A percentile compares a stretch with the other conserved stretches of the same genome.
These are phyloP conservation scores for Machaerirhynchus nigripectus DNA, from an alignment of 2,113 vertebrate genomes.

Conservation along the genomic window DNA sequence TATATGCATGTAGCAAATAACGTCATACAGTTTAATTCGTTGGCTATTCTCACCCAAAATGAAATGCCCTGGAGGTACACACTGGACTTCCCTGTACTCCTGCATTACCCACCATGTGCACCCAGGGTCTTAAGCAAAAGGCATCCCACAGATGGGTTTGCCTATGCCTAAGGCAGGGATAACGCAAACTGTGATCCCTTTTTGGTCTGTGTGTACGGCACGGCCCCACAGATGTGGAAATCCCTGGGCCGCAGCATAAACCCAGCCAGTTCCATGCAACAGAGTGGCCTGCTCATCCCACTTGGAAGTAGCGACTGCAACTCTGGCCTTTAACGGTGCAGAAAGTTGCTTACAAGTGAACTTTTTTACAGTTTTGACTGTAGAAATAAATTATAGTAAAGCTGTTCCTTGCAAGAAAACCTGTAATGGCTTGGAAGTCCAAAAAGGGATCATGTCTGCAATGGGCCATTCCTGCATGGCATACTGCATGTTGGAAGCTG, in stretches of 20 bases:
- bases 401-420: background rate
- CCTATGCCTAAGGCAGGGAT: background rate
- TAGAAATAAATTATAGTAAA: background rate
- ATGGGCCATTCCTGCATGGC: background rate
- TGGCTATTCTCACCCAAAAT: background rate
- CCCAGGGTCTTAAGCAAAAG: background rate
- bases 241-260: background rate
- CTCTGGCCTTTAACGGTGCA: background rate
- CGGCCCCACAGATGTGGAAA: background rate
- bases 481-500: background rate
- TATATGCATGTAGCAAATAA: background rate
- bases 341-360: background rate
- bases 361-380: background rate
- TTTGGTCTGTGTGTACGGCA: background rate
- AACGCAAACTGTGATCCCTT: background rate
- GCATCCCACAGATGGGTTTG: background rate
- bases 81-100: background rate
- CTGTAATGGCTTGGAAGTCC: background rate
- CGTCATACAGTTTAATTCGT: background rate
- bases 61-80: background rate
- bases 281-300: background rate
- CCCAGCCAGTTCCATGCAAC: too few relatives aligned
- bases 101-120: too few relatives aligned
- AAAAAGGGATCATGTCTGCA: background rate
- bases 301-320: rapidly evolving